These are phyloP conservation scores for Pterois miles DNA, from an alignment of 2,797 vertebrate genomes.

Conservation along the genomic window DNA sequence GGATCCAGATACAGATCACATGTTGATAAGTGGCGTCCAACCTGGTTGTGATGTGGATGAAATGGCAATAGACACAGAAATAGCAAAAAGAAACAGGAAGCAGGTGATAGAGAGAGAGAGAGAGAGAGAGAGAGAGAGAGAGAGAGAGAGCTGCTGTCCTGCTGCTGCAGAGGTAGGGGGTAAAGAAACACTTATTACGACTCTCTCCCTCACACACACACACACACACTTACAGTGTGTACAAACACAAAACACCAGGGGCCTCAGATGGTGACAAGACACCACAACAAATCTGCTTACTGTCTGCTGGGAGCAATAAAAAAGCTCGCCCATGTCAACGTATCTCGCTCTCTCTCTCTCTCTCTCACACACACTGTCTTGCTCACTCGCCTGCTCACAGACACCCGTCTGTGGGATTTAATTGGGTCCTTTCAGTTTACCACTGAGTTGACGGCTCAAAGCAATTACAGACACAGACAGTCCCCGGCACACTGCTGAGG, in stretches of 20 bases:
- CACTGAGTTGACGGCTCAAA: constrained; percentile 79
- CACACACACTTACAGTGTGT: neutral
- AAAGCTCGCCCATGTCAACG: constrained; percentile 43
- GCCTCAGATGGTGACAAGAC: constrained; percentile 54
- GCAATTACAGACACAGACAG: constrained; percentile 81
- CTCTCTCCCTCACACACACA: neutral
- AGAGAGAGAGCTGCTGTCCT: neutral
- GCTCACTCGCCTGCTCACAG: constrained; percentile 25
- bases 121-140: neutral
- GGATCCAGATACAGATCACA: neutral
- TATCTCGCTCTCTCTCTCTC: constrained; percentile 25
- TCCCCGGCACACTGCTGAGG: constrained; percentile 53
- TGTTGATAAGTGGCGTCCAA: neutral
- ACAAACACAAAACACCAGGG: constrained; percentile 3
- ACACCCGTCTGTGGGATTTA: constrained; percentile 74
- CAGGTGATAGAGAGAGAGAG: neutral
- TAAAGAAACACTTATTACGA: constrained; percentile 45
- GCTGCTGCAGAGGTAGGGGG: constrained; percentile 22
- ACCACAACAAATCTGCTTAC: constrained; percentile 59
- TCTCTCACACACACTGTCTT: neutral
- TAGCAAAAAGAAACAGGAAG: neutral
- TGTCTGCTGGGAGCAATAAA: constrained; percentile 59
- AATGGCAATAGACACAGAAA: neutral
- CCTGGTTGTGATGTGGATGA: neutral
- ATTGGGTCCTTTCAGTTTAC: constrained; percentile 80